phyloP scores from a whole-genome alignment of 1,140 invertebrate genomes.

The Neodiprion lecontei region DNA sequence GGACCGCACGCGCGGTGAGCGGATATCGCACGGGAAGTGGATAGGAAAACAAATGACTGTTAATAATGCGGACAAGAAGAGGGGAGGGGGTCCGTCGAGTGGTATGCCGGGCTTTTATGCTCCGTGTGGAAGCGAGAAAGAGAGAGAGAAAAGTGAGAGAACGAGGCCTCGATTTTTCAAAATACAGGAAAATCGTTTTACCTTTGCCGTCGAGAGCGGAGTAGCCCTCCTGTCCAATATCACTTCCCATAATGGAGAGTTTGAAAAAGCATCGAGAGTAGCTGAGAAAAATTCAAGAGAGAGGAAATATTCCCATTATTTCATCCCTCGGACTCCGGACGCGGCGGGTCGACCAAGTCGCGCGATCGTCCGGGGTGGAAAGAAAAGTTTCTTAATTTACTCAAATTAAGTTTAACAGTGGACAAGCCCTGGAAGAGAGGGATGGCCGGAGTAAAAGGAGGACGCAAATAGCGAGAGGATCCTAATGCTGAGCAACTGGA shows the following conservation, averaged over 20 bases:
- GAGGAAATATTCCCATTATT: background rate
- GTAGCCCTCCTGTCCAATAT: background rate
- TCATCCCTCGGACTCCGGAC: background rate
- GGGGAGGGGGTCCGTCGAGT: background rate
- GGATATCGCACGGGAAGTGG: background rate
- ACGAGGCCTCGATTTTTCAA: background rate
- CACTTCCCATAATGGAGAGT: background rate
- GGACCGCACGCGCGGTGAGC: background rate
- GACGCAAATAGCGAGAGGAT: background rate
- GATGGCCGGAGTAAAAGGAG: no score
- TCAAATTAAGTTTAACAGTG: slow-evolving; percentile 7
- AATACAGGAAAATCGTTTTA: background rate
- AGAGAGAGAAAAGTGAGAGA: background rate
- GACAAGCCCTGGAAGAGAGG: background rate
- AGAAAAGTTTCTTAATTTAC: slow-evolving; percentile 4
- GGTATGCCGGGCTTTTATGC: background rate
- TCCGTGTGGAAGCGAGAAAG: background rate
- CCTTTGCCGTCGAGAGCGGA: background rate
- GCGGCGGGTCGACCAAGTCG: background rate
- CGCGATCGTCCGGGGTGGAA: background rate
- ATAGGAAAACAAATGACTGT: slow-evolving; percentile 7
- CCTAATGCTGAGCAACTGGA: slow-evolving; percentile 4
- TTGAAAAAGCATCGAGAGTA: background rate
- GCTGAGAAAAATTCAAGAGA: background rate
- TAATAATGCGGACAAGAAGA: background rate